Percentiles rank a stretch among this genome's conserved stretches.
phyloP scores from a whole-genome alignment of 2,113 vertebrate genomes.

The Ardeotis arabs region DNA sequence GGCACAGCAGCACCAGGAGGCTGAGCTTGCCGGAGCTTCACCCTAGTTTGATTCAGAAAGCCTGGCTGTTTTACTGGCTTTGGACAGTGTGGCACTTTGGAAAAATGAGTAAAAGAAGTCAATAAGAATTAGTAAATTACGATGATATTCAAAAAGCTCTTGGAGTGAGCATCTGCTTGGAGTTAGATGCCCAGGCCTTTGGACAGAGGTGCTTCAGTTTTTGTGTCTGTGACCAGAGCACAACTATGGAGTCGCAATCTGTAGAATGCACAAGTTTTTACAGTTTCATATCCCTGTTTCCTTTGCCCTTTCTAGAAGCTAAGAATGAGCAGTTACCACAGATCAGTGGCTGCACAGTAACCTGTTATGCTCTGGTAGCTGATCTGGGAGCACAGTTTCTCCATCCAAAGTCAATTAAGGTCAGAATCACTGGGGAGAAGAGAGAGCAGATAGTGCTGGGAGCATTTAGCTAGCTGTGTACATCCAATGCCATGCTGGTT shows the following conservation, averaged over 20 bases:
- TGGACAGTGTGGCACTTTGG: background rate
- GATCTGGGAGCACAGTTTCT: background rate
- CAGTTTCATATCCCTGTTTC: background rate
- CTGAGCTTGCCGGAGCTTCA: rapidly evolving
- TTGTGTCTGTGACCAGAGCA: background rate
- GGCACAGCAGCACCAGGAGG: rapidly evolving
- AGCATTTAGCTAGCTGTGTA: background rate
- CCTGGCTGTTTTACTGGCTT: background rate
- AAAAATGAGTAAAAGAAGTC: background rate
- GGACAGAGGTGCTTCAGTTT: background rate
- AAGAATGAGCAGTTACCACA: background rate
- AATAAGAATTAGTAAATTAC: background rate
- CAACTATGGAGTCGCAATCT: background rate
- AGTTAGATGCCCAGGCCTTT: background rate
- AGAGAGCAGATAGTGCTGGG: background rate
- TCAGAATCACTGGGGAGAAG: background rate
- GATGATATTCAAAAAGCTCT: background rate
- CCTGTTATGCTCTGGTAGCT: background rate
- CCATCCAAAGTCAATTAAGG: background rate
- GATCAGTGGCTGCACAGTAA: background rate
- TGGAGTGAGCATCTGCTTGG: background rate
- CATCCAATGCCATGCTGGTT: background rate
- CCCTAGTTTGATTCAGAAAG: background rate
- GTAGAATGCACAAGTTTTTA: background rate
- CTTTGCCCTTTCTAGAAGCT: background rate